phyloP scores from a whole-genome alignment of 2,888 invertebrate genomes.

The Drepana falcataria region DNA sequence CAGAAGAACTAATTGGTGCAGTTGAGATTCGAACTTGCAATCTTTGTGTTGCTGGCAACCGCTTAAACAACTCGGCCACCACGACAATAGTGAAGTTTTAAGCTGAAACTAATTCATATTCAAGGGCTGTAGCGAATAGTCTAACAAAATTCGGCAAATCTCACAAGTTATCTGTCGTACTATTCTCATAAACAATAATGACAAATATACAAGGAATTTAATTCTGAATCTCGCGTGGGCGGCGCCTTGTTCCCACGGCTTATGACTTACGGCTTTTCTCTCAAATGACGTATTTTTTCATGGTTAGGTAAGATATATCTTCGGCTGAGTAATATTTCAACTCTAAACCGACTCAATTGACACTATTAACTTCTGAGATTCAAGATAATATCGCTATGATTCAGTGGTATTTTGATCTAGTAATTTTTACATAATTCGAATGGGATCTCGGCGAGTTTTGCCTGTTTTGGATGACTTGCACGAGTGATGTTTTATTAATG shows the following conservation, averaged over 20 bases:
- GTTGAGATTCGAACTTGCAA: too few relatives aligned
- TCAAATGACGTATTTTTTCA: constrained; percentile 28
- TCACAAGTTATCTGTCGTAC: constrained; percentile 10
- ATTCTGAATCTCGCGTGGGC: constrained; percentile 28
- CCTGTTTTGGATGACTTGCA: not conserved
- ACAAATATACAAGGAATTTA: constrained; percentile 40
- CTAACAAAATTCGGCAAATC: constrained; percentile 13
- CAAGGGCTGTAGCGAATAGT: too few relatives aligned
- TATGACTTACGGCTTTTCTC: constrained; percentile 18
- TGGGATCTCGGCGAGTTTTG: not conserved
- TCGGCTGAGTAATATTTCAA: not conserved
- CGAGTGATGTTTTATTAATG: too few relatives aligned
- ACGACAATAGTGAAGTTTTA: too few relatives aligned
- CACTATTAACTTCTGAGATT: not conserved
- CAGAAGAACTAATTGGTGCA: too few relatives aligned
- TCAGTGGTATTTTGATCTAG: not conserved
- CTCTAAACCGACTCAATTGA: not conserved
- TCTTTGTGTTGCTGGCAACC: too few relatives aligned
- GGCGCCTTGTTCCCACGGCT: constrained; percentile 34
- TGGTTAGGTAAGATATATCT: constrained; percentile 27
- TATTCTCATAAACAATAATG: constrained; percentile 18
- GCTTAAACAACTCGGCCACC: too few relatives aligned
- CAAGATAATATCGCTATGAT: not conserved
- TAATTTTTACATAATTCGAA: too few relatives aligned
- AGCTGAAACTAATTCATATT: too few relatives aligned